phyloP scores from a whole-genome alignment of 2,888 invertebrate genomes.

The Antitype chi region DNA sequence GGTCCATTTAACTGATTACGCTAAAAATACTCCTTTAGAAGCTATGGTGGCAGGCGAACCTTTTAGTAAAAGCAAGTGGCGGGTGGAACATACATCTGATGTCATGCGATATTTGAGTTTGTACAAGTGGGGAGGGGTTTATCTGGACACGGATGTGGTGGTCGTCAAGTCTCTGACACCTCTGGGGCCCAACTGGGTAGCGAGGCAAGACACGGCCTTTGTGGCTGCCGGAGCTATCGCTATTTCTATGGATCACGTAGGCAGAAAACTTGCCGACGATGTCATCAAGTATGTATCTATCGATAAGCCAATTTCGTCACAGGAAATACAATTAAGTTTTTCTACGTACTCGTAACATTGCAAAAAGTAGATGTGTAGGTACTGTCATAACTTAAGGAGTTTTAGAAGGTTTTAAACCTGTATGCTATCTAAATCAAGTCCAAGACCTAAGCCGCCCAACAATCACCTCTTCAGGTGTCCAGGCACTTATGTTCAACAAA shows the following conservation, averaged over 20 bases:
- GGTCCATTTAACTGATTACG: constrained; percentile 77
- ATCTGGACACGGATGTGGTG: constrained; percentile 94
- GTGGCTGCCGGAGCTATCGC: constrained; percentile 93
- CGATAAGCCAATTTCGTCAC: background rate
- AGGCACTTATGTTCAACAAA: background rate
- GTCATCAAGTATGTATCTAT: constrained; percentile 51
- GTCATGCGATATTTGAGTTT: constrained; percentile 92
- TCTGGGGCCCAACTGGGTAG: constrained; percentile 91
- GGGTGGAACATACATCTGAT: constrained; percentile 90
- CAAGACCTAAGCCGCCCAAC: background rate
- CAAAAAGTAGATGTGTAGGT: background rate
- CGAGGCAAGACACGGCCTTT: constrained; percentile 86
- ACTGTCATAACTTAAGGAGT: background rate
- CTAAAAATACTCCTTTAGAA: constrained; percentile 90
- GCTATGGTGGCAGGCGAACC: constrained; percentile 86
- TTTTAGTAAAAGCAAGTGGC: constrained; percentile 88
- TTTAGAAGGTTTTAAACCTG: background rate
- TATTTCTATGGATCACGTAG: constrained; percentile 81
- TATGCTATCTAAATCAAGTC: background rate
- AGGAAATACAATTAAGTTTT: background rate
- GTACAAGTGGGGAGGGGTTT: constrained; percentile 94
- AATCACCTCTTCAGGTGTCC: background rate
- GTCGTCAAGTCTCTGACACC: constrained; percentile 91
- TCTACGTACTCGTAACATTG: background rate
- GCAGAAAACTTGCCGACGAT: constrained; percentile 59